Evolutionary conservation across 1,140 invertebrate genomes (phyloP).

Genomic region (Drosophila bifasciata): DNA sequence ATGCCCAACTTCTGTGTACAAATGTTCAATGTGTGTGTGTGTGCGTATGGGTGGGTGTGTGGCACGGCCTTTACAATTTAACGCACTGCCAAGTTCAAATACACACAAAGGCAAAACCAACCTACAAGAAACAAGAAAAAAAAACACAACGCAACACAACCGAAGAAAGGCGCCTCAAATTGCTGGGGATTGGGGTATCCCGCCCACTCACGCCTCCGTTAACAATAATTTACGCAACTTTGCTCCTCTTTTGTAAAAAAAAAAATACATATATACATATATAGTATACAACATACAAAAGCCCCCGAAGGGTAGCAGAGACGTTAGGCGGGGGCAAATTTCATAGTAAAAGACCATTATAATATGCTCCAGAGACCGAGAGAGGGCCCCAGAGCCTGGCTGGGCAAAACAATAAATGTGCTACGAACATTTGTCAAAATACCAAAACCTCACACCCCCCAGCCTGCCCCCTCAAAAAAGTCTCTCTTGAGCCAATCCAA

Average conservation of each 20-base stretch:
- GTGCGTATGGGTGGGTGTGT: slow-evolving; percentile 44
- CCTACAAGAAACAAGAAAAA: slow-evolving; percentile 50
- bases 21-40: slow-evolving; percentile 17
- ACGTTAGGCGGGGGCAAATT: slow-evolving; percentile 50
- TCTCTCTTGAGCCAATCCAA: neutral
- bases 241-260: slow-evolving; percentile 81
- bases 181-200: slow-evolving; percentile 12
- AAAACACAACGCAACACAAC: slow-evolving; percentile 25
- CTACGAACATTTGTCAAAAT: slow-evolving; percentile 77
- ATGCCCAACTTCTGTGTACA: slow-evolving; percentile 42
- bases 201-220: slow-evolving; percentile 72
- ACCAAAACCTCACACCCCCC: neutral
- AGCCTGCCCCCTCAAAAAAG: neutral
- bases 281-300: slow-evolving; percentile 74
- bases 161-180: slow-evolving; percentile 30
- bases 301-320: slow-evolving; percentile 47
- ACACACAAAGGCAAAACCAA: slow-evolving; percentile 65
- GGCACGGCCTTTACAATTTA: slow-evolving; percentile 77
- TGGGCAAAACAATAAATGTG: slow-evolving; percentile 68
- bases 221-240: slow-evolving; percentile 82
- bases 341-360: slow-evolving; percentile 79
- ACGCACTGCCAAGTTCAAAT: slow-evolving; percentile 81
- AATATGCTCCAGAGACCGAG: slow-evolving; percentile 47
- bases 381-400: slow-evolving; percentile 14
- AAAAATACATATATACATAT: slow-evolving; percentile 14